Conservation (phyloP, 2,113 vertebrate species). For the Peromyscus leucopus region DNA sequence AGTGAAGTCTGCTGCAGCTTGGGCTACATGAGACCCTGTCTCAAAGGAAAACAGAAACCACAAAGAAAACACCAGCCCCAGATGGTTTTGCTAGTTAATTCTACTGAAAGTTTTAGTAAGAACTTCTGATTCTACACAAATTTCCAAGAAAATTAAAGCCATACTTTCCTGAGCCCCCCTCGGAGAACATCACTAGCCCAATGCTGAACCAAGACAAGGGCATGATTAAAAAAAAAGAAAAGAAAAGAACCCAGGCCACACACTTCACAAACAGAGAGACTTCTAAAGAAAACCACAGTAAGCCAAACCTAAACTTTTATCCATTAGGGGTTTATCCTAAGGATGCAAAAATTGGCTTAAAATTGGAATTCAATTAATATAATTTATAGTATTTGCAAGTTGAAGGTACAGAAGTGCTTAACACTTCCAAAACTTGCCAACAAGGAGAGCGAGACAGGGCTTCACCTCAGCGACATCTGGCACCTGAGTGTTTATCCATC, state of each 20-base stretch:
- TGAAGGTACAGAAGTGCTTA: not conserved
- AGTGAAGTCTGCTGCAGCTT: not conserved
- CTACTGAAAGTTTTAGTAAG: not conserved
- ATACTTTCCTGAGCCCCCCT: not conserved
- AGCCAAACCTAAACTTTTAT: not conserved
- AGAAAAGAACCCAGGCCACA: not conserved
- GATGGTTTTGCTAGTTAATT: not conserved
- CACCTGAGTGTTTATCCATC: not conserved
- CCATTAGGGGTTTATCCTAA: not conserved
- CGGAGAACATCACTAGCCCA: fast-evolving
- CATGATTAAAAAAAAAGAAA: not conserved
- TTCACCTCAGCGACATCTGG: not conserved
- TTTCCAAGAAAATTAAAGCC: not conserved
- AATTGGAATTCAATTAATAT: not conserved
- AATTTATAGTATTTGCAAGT: not conserved
- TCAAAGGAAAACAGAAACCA: not conserved
- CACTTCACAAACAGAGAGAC: not conserved
- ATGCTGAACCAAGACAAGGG: not conserved
- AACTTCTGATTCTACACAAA: not conserved
- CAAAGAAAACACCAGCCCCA: not conserved
- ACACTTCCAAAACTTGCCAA: not conserved
- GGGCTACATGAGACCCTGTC: not conserved
- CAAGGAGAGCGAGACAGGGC: not conserved
- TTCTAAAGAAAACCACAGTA: not conserved
- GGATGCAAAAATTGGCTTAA: not conserved